Evolutionary conservation across 2,797 vertebrate genomes (phyloP), one percentile per base, ranked within the genome.

Genomic region (Australoheros facetus): DNA sequence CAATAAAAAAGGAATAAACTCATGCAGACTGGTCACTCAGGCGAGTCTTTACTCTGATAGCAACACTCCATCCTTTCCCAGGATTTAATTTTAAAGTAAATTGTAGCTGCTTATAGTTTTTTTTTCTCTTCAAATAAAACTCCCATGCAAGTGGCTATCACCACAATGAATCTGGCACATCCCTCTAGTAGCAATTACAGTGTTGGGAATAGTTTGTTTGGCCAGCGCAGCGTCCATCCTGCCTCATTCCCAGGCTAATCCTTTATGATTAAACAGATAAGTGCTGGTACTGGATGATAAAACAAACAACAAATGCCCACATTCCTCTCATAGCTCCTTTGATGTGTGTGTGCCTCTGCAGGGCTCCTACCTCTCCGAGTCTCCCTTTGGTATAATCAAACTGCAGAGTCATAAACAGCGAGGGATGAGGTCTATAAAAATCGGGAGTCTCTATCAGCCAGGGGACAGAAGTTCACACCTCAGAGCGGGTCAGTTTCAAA

Each of bases 321-420:
- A 93, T 93, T 94, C 92, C 91, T 91, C 88, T 85, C 87, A 88
- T 88, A 85, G 89, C 85, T 81, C 69, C 94, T 95, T 95, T 95
- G 94, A 95, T 92, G 94, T 87, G 83, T 39, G 81, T 73, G 69
- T 84, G 23, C 62, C 73, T 89, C 78, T 87, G 32, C 10, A 60
- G 74, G 78, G 73, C 78, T 87, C 85, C 89, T 85, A 80, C 78
- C 59, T 83, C 88, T 88, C 80, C 57, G n/a, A 75, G 62, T 71
- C 51, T 71, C 79, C 69, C 71, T 87, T 81, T 64, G 77, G 86
- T 90, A 80, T 93, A 93, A 95, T 95, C 92, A 94, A 91, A 91
- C 93, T 86, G 84, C 85, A 75, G 88, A 92, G 93, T 90, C 93
- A 92, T 95, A 96, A 96, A 95, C 78, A 87, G 82, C 23, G 39